phyloP scores from a whole-genome alignment of 2,888 invertebrate species.

The Formica aserva region DNA sequence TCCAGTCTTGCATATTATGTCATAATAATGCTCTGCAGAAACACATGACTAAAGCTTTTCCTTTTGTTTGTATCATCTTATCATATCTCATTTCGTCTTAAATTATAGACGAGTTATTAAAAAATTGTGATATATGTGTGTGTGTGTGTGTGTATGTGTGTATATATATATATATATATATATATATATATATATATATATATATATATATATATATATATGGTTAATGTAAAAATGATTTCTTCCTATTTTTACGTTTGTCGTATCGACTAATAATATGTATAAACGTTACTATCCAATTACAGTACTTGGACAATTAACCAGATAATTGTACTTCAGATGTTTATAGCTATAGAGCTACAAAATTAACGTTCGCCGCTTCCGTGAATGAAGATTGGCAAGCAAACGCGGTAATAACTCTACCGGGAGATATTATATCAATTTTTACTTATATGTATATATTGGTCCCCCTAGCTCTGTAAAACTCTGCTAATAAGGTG shows the following conservation, averaged over 20 bases:
- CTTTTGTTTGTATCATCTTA: slow-evolving; percentile 57
- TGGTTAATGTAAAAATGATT: slow-evolving; percentile 59
- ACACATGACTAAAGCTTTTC: slow-evolving; percentile 66
- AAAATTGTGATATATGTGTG: slow-evolving; percentile 56
- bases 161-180: slow-evolving; percentile 51
- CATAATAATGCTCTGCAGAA: slow-evolving; percentile 65
- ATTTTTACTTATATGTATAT: slow-evolving; percentile 63
- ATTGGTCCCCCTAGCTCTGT: slow-evolving; percentile 74
- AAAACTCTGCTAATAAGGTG: slow-evolving; percentile 73
- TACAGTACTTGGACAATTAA: slow-evolving; percentile 66
- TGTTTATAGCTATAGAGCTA: slow-evolving; percentile 62
- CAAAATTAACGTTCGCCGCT: slow-evolving; percentile 54
- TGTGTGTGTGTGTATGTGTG: no score
- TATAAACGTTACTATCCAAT: slow-evolving; percentile 63
- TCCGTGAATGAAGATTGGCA: slow-evolving; percentile 54
- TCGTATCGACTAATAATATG: slow-evolving; percentile 54
- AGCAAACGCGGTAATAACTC: slow-evolving; percentile 62
- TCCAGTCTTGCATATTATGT: slow-evolving; percentile 77
- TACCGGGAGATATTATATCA: slow-evolving; percentile 60
- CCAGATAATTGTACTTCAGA: slow-evolving; percentile 72
- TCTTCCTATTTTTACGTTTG: slow-evolving; percentile 64
- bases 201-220: no score
- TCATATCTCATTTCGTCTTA: slow-evolving; percentile 30
- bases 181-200: slow-evolving; percentile 44
- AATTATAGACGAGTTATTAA: slow-evolving; percentile 54